Percentiles rank a stretch among this genome's conserved stretches.
Conservation (phyloP, 2,888 invertebrate genomes). For the Scaptomyza polygonia region DNA sequence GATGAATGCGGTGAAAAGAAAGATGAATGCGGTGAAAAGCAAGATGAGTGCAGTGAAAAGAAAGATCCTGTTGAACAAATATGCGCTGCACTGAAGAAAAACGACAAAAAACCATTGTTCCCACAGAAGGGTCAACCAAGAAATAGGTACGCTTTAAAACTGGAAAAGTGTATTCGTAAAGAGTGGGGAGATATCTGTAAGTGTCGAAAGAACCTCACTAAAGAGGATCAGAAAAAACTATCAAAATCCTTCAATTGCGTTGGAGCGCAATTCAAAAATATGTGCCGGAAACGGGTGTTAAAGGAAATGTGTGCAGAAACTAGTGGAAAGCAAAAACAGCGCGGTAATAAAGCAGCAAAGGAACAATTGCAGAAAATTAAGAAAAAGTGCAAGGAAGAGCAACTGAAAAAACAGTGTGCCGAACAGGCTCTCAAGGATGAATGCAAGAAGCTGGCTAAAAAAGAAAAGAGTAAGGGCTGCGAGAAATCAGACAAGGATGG, state of each 20-base stretch:
- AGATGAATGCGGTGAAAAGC: too few species aligned
- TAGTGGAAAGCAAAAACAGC: neutral
- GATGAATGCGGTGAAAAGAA: neutral
- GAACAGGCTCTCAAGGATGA: neutral
- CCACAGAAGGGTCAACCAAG: neutral
- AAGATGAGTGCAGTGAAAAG: too few species aligned
- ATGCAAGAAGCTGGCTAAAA: neutral
- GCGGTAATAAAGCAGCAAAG: neutral
- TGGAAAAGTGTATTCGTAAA: slow-evolving; percentile 32
- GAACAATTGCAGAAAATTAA: neutral
- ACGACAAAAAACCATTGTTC: neutral
- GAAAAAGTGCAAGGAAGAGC: neutral
- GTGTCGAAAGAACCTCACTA: slow-evolving; percentile 1
- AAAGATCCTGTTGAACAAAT: slow-evolving; percentile 4
- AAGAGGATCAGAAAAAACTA: slow-evolving; percentile 11
- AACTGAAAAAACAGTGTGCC: neutral
- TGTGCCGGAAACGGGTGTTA: slow-evolving; percentile 23
- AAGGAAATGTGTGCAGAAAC: slow-evolving; percentile 15
- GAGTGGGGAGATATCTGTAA: slow-evolving; percentile 30
- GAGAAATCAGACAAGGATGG: neutral
- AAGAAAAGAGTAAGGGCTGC: neutral
- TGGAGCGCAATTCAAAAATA: neutral
- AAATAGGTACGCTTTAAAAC: slow-evolving; percentile 14
- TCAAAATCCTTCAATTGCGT: slow-evolving; percentile 16
- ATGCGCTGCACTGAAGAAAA: neutral